Evolutionary conservation across 2,888 invertebrate genomes (phyloP), one percentile per base, ranked within the genome.

Genomic region (Poecilus cupreus): DNA sequence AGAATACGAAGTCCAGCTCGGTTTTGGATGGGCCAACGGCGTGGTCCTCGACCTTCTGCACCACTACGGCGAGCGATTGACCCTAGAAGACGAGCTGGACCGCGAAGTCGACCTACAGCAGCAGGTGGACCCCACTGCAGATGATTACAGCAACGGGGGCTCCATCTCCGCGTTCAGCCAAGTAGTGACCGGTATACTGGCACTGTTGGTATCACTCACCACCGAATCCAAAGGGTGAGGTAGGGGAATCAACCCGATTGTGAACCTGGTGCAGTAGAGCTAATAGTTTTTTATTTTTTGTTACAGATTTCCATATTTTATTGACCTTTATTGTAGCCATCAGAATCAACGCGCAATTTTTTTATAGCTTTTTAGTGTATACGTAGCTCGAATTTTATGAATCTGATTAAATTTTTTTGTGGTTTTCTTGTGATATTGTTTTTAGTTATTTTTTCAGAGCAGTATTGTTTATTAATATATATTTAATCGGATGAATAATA

Each of bases 11-110:
- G 92, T 96, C 0, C 98, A 98, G 88, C 92, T 93, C 10, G 98
- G 98, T 24, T 98, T 98, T 87, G 98, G 98, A 2, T 98, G 98
- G 98, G 94, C 96, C 60, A 98, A 98, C 86, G 98, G 97, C 0
- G 95, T 97, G 3, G 93, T 97, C 20, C 92, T 98, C 89, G 95
- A 97, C 83, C 91, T 98, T 70, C 90, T 98, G 8, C 89, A 93
- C 85, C 92, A 90, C 86, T 96, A 94, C 87, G 93, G 93, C 84
- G 90, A 91, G 88, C 87, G 51, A 82, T 18, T 82, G 6, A 72
- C 49, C 80, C 74, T 83, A 75, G 85, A 84, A 82, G 54, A 39
- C 10, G 24, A 39, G 16, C 4, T 16, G 11, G 3, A 68, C 10
- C 13, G 13, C 1, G 68, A 68, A 43, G 72, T 32, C 5, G 72